These are phyloP conservation scores for Triplophysa bombifrons DNA, from an alignment of 2,797 vertebrate species.

Conservation along the genomic window DNA sequence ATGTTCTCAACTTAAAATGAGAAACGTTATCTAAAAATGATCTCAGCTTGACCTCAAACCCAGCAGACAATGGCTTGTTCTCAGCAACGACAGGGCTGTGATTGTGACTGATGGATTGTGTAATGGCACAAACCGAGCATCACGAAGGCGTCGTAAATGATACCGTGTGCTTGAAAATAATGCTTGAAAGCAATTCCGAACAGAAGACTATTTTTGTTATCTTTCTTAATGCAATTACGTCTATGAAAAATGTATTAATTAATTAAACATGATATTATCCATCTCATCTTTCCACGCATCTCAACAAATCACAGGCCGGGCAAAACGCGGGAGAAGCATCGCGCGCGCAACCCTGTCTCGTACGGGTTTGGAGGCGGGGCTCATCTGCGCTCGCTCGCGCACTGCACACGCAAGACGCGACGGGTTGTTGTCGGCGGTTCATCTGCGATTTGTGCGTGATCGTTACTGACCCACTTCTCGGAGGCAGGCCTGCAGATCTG, in stretches of 20 bases:
- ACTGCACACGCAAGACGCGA: neutral
- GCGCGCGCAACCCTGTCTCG: neutral
- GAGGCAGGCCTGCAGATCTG: neutral
- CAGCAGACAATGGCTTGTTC: conserved; percentile 35
- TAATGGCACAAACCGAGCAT: conserved; percentile 31
- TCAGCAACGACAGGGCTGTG: conserved; percentile 49
- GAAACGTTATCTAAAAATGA: conserved; percentile 31
- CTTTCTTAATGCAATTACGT: no score
- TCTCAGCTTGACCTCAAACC: conserved; percentile 21
- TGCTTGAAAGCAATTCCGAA: neutral
- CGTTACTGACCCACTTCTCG: conserved; percentile 39
- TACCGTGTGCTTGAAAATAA: neutral
- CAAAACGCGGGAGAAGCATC: conserved; percentile 15
- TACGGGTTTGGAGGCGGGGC: conserved; percentile 32
- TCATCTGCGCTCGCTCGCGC: neutral
- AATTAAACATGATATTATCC: neutral
- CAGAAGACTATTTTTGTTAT: neutral
- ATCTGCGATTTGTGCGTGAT: conserved; percentile 14
- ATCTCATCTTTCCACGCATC: neutral
- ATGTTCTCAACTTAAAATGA: neutral
- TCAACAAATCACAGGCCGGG: neutral
- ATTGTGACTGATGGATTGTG: conserved; percentile 48
- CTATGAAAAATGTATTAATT: no score
- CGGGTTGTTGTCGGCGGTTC: conserved; percentile 1
- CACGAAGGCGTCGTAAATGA: conserved; percentile 29